Conservation (phyloP, 2,113 vertebrate species). For the Leuciscus idus region DNA sequence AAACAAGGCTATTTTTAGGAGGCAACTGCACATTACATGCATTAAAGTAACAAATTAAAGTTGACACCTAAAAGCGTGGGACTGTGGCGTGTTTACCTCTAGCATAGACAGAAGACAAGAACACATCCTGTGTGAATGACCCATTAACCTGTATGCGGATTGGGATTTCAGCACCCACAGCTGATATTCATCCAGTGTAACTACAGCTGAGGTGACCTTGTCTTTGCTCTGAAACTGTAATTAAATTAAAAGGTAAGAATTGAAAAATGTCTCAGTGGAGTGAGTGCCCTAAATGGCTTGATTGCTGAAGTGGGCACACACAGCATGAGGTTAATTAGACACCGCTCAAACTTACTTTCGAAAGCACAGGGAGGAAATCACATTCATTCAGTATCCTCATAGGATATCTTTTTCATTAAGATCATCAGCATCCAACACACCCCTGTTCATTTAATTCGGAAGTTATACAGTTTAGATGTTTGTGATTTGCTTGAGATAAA, state of each 20-base stretch:
- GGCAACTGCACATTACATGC: neutral
- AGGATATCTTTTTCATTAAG: neutral
- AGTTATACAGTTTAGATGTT: neutral
- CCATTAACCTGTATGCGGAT: slow-evolving; percentile 8
- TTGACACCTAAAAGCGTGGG: neutral
- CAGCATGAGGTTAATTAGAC: slow-evolving; percentile 41
- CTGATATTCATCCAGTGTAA: slow-evolving; percentile 14
- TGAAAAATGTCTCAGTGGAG: slow-evolving; percentile 33
- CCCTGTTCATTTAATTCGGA: neutral
- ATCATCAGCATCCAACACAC: neutral
- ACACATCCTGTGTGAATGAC: neutral
- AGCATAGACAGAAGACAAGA: neutral
- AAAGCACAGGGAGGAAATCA: neutral
- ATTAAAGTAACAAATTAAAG: neutral
- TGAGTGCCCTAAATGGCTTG: slow-evolving; percentile 40
- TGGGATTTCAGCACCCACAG: slow-evolving; percentile 3
- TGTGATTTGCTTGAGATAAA: neutral
- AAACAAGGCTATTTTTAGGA: neutral
- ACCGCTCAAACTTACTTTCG: neutral
- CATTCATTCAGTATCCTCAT: neutral
- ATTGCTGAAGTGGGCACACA: slow-evolving; percentile 35
- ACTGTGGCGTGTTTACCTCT: slow-evolving; percentile 6
- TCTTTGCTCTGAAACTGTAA: slow-evolving; percentile 28
- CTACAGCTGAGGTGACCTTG: slow-evolving; percentile 36
- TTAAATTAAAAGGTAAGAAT: slow-evolving; percentile 36